These are phyloP conservation scores for Erpobdella octoculata DNA, from an alignment of 2,888 invertebrate genomes.

Conservation along the genomic window DNA sequence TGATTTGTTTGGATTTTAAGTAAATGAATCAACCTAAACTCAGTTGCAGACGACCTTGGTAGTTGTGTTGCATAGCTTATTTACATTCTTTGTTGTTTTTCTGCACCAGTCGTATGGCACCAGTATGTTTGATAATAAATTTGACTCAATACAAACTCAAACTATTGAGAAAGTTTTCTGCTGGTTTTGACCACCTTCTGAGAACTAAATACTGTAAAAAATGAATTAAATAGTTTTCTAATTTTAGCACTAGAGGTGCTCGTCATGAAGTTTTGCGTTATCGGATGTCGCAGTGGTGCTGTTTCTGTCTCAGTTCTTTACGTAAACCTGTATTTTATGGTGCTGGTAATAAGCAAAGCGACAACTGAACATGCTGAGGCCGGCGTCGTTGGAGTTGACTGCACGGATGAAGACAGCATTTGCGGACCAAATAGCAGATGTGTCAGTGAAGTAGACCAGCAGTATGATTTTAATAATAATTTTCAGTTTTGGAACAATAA, in stretches of 20 bases:
- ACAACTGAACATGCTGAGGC: background rate
- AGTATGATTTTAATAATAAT: too few species aligned
- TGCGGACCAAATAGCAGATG: background rate
- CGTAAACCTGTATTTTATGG: too few species aligned
- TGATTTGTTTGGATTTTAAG: background rate
- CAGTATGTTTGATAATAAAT: too few species aligned
- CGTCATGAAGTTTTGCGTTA: slow-evolving; percentile 1
- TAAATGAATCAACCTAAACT: too few species aligned
- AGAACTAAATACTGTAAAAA: too few species aligned
- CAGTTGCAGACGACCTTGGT: too few species aligned
- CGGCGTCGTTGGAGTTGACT: background rate
- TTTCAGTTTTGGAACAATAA: background rate
- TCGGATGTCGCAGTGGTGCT: background rate
- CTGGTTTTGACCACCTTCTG: too few species aligned
- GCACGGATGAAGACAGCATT: background rate
- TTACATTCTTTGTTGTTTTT: background rate
- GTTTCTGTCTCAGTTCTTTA: too few species aligned
- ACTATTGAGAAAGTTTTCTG: too few species aligned
- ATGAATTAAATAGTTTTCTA: too few species aligned
- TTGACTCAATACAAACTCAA: too few species aligned
- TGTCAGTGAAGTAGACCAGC: background rate
- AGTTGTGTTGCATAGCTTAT: background rate
- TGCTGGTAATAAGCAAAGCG: background rate
- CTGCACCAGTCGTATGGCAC: background rate
- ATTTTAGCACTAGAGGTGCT: too few species aligned